Conservation (phyloP, 2,797 vertebrate species). For the Nyctalus aviator region DNA sequence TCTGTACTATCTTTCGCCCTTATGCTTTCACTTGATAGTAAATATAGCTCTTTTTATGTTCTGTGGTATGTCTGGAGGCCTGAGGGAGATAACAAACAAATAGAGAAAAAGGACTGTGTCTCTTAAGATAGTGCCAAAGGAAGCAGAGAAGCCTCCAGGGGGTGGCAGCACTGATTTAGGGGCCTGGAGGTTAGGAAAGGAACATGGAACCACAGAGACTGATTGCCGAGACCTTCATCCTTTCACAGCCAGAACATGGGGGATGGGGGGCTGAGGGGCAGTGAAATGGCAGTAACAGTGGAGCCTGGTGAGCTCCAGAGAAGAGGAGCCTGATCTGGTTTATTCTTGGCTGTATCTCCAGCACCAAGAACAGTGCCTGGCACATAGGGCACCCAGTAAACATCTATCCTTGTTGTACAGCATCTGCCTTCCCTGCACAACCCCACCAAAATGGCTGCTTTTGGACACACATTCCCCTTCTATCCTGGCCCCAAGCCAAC, state of each 20-base stretch:
- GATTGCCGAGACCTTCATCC: background rate
- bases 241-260: background rate
- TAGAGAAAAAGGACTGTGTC: background rate
- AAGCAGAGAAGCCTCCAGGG: conserved; percentile 43
- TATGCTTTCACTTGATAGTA: conserved; percentile 44
- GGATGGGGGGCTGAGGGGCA: background rate
- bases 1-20: conserved; percentile 14
- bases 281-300: background rate
- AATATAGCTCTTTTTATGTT: conserved; percentile 55
- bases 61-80: conserved; percentile 23
- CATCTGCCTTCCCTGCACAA: rapidly evolving
- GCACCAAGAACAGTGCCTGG: background rate
- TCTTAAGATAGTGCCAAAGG: conserved; percentile 49
- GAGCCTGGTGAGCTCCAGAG: background rate
- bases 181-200: background rate
- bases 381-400: background rate
- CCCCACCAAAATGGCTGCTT: conserved; percentile 90
- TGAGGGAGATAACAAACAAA: background rate
- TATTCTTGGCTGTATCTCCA: background rate
- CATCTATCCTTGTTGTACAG: background rate
- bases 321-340: background rate
- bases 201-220: background rate
- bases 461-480: conserved; percentile 94
- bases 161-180: background rate
- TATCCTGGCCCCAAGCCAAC: conserved; percentile 89